Conservation (phyloP, 92 coral and sea anemone species). For the Pocillopora meandrina region DNA sequence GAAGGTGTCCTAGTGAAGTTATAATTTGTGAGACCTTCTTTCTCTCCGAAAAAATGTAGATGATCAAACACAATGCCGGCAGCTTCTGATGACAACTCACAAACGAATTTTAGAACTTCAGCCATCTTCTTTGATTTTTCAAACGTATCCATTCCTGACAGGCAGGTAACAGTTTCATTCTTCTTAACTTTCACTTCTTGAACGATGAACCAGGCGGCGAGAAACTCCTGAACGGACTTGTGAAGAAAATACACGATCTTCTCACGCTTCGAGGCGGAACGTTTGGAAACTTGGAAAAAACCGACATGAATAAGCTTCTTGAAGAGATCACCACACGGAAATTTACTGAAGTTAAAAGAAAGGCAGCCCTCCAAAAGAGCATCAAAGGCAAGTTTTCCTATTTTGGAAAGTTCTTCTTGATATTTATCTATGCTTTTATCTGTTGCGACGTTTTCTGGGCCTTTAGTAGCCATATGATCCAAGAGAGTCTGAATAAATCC, state of each 20-base stretch:
- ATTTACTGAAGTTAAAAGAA: neutral
- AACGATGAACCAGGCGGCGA: neutral
- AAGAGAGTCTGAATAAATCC: constrained; percentile 1
- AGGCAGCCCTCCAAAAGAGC: neutral
- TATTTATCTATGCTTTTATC: neutral
- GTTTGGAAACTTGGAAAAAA: neutral
- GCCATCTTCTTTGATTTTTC: neutral
- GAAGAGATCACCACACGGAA: neutral
- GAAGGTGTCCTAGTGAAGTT: neutral
- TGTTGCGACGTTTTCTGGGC: neutral
- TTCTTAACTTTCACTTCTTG: neutral
- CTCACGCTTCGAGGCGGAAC: neutral
- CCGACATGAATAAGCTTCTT: neutral
- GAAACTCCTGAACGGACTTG: neutral
- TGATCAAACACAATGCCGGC: neutral
- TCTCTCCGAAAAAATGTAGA: neutral
- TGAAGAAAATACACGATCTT: neutral
- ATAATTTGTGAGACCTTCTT: neutral
- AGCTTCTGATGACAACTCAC: neutral
- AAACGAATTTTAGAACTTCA: neutral
- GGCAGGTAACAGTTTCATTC: neutral
- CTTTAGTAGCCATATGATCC: constrained; percentile 2
- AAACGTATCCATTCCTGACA: neutral
- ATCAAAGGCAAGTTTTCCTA: constrained; percentile 1
- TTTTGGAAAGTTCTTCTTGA: neutral